Evolutionary conservation across 2,797 vertebrate species (phyloP), one percentile per base, ranked within the genome.

Genomic region (Sebastes miniatus): DNA sequence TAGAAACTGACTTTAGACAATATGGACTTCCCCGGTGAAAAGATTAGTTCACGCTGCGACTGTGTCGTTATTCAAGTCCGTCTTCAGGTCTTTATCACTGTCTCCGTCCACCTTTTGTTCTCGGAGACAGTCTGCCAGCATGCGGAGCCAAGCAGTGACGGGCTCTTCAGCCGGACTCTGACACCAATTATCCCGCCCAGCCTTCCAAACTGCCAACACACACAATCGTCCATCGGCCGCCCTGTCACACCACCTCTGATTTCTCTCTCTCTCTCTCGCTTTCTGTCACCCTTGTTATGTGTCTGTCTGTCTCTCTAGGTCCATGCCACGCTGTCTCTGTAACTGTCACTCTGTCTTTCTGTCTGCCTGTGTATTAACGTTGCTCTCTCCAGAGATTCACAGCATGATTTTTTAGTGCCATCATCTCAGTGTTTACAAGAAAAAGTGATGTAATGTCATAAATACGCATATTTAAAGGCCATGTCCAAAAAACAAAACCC

Each of bases 181-280:
- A 83, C 84, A 70, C 66, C 73, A 74, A 80, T 80, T 83, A 80
- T 75, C 61, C 74, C 1, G 65, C 32, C 8, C 11, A 32, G 62
- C 34, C 61, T 36, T 16, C 39, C 39, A 25, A 36, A 62, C n/a
- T 27, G 36, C 43, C 56, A 57, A 43, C 57, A 12, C 57, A 36
- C 73, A 29, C 43, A 62, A 32, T 20, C 14, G 1, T 14, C 63
- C 20, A 4, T 24, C 56, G 1, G 1, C 10, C 0, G 22, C 32
- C 39, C 36, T 13, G 31, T 32, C 59, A 59, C 31, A 64, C 3
- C 29, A n/a, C 56, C 75, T 50, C 69, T 47, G 77, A 1, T 18
- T 27, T 22, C 2, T 27, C 52, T 22, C 43, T 61, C 43, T 61
- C 66, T 14, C 66, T 14, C 52, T 43, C 39, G 20, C 50, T n/a